Evolutionary conservation across 2,113 vertebrate genomes (phyloP), one percentile per base, ranked within the genome.

Genomic region (Trematomus loennbergii): DNA sequence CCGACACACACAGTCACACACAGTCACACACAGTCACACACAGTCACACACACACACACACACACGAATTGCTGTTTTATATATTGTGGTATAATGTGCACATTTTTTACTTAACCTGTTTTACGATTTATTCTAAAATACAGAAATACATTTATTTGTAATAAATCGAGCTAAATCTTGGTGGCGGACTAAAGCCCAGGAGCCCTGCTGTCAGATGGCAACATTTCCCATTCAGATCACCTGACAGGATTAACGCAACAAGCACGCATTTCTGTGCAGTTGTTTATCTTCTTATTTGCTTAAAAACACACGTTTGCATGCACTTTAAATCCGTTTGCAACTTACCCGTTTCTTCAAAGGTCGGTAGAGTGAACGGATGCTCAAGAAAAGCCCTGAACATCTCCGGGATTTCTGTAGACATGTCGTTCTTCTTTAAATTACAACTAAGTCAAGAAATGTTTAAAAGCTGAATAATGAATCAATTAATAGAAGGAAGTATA

Each of bases 331-430:
- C 57, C 13, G 10, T 9, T 50, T 45, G 25, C 7, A 25, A 87
- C 93, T 94, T 86, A 95, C 95, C 93, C 70, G 77, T 46, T 0
- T 95, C 95, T 86, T 94, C 92, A 85, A 95, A 87, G 87, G 86
- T 95, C 3, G 92, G 94, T 84, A 95, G 94, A 81, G 96, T 94
- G 48, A 96, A 95, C 12, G 96, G 96, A 58, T 96, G 95, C 48
- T 98, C 97, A 83, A 99, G 94, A 62, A 99, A 89, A 67, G 96
- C 91, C 90, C 95, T 97, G 78, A 98, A 95, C 72, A 97, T 95
- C 91, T 98, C 97, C 0, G 97, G 97, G 69, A 98, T 97, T 88
- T 99, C 97, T 91, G 90, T 59, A 45, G 86, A 75, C 93, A 94
- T 94, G 45, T 49, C 8, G 36, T 40, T 40, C 8, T 86, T 76